Evolutionary conservation across 2,888 invertebrate genomes (phyloP), one percentile per base, ranked within the genome.

Genomic region (Aphidius colemani): DNA sequence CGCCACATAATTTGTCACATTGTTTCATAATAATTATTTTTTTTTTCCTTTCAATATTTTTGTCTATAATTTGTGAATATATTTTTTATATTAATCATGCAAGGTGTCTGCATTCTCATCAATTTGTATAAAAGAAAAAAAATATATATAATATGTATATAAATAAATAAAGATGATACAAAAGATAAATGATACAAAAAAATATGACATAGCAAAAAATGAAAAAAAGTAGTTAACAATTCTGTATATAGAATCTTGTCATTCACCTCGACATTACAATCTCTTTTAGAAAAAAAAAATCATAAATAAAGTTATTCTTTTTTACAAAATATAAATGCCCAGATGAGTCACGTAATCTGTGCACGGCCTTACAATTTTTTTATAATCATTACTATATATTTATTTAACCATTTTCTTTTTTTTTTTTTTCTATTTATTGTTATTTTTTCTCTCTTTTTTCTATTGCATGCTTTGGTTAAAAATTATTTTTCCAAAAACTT

Each of bases 1-100:
- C 74, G 71, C 73, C 73, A 72, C 71, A 72, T 72, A 76, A 74
- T 78, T 73, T 7, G 75, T 76, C 75, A 75, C 69, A 71, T 67
- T 59, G 49, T 45, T 58, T 53, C 60, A 50, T 61, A 53, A 56
- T 53, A 13, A 65, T 56, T 59, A 40, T 55, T 59, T 60, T 48
- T 11, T 50, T 50, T 44, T 57, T 43, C 58, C 43, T 18, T 57
- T 49, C 11, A 9, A 44, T 11, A 43, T 59, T 41, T 50, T 44
- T 48, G 30, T 49, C 7, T 11, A 39, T 48, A 46, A 53, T 30
- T 30, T 30, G 30, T 4, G 30, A 30, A 30, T 30, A 30, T 2
- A 30, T 30, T 30, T 30, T 5, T 2, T 30, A 30, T 30, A 30
- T 30, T 30, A 30, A 30, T 30, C 30, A 30, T 30, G 30, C 30